These are phyloP conservation scores for Pseudois nayaur DNA, from an alignment of 2,113 vertebrate species.

Conservation along the genomic window DNA sequence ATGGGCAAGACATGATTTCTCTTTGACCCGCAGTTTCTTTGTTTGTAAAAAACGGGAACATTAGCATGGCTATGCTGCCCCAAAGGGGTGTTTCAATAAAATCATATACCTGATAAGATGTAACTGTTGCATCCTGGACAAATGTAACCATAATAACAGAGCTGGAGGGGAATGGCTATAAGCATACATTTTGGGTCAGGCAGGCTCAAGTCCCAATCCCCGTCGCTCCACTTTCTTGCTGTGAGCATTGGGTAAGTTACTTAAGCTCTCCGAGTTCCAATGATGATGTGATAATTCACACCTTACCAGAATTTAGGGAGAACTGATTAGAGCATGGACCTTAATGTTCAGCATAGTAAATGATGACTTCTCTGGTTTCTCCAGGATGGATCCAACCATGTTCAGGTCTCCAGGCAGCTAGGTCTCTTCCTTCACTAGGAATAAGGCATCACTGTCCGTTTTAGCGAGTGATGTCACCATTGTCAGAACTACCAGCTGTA, in stretches of 20 bases:
- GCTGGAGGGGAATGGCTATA: neutral
- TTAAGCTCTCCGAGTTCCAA: neutral
- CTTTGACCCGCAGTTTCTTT: neutral
- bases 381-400: neutral
- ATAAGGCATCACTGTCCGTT: neutral
- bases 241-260: neutral
- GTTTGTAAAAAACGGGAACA: neutral
- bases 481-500: neutral
- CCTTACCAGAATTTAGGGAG: neutral
- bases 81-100: neutral
- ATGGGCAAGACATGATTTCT: neutral
- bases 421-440: neutral
- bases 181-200: neutral
- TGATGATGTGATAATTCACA: neutral
- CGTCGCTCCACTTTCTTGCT: neutral
- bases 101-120: neutral
- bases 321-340: neutral
- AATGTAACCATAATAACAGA: neutral
- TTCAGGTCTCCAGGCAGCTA: neutral
- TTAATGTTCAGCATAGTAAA: neutral
- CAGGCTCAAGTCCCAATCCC: neutral
- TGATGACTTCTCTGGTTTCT: neutral
- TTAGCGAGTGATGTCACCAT: neutral
- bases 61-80: neutral
- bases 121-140: neutral